These are phyloP conservation scores for Oreocharis arfaki DNA, from an alignment of 2,113 vertebrate genomes.

Conservation along the genomic window DNA sequence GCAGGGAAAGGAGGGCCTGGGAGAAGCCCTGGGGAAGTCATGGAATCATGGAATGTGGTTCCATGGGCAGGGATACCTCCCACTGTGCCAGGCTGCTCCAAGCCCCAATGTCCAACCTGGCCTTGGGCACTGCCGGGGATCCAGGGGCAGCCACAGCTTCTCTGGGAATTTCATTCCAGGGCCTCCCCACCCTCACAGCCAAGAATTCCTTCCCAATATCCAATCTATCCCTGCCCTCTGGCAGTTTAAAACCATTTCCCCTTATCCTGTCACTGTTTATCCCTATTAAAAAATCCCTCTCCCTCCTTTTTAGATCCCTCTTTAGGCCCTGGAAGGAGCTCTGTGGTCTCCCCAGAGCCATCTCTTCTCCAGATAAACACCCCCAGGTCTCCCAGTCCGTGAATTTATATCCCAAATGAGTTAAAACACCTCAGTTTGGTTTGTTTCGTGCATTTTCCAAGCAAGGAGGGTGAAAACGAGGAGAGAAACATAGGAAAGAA, in stretches of 20 bases:
- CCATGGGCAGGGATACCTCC: not conserved
- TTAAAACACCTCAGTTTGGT: not conserved
- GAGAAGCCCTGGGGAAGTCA: not conserved
- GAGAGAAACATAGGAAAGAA: not conserved
- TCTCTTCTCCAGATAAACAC: not conserved
- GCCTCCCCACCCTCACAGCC: not conserved
- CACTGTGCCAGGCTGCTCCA: not conserved
- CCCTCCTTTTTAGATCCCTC: not conserved
- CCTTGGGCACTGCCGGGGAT: not conserved
- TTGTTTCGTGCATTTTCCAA: not conserved
- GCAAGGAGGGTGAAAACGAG: not conserved
- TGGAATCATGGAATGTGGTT: not conserved
- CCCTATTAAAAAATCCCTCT: not conserved
- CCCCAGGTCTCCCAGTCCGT: not conserved
- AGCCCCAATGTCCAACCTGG: not conserved
- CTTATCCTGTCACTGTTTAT: not conserved
- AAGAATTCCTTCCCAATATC: not conserved
- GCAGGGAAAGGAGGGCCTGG: not conserved
- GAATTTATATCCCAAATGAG: not conserved
- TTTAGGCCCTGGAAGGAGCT: not conserved
- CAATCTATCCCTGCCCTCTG: fast-evolving
- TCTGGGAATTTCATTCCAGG: not conserved
- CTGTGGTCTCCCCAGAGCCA: fast-evolving
- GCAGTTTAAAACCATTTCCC: not conserved
- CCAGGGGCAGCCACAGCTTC: not conserved